Percentiles rank a stretch among this genome's conserved stretches.
Evolutionary conservation across 1,140 invertebrate genomes (phyloP).

Genomic region (Steinernema khuongi): DNA sequence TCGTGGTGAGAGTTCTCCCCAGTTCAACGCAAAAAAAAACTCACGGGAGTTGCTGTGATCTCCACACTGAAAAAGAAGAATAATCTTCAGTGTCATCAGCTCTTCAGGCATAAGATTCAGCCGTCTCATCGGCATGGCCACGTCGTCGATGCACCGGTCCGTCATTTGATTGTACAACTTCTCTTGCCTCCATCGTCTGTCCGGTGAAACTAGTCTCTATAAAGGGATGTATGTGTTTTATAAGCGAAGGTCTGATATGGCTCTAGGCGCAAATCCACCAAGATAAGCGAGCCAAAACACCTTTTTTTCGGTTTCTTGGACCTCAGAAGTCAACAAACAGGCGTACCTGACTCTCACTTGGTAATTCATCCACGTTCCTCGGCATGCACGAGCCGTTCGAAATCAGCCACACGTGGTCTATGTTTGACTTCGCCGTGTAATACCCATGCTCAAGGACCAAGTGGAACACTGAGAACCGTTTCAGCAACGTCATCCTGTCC

Average conservation of each 20-base stretch:
- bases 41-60: conserved; percentile 43
- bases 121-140: conserved; percentile 46
- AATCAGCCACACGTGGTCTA: conserved; percentile 38
- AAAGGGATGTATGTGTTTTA: too few relatives aligned
- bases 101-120: conserved; percentile 53
- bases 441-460: conserved; percentile 35
- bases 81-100: conserved; percentile 52
- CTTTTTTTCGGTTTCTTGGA: too few relatives aligned
- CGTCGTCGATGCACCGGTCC: conserved; percentile 56
- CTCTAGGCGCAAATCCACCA: too few relatives aligned
- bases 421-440: conserved; percentile 23
- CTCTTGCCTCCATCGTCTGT: conserved; percentile 53
- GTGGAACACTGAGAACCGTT: conserved; percentile 29
- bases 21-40: neutral
- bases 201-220: too few relatives aligned
- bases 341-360: conserved; percentile 29
- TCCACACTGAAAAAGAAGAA: conserved; percentile 53
- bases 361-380: conserved; percentile 35
- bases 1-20: too few relatives aligned
- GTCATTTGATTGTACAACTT: conserved; percentile 58
- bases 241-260: too few relatives aligned
- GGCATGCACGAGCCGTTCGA: conserved; percentile 42
- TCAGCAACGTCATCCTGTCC: conserved; percentile 27
- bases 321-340: too few relatives aligned
- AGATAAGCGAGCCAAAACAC: too few relatives aligned